Evolutionary conservation across 2,888 invertebrate species (phyloP).

Genomic region (Nomada flava): DNA sequence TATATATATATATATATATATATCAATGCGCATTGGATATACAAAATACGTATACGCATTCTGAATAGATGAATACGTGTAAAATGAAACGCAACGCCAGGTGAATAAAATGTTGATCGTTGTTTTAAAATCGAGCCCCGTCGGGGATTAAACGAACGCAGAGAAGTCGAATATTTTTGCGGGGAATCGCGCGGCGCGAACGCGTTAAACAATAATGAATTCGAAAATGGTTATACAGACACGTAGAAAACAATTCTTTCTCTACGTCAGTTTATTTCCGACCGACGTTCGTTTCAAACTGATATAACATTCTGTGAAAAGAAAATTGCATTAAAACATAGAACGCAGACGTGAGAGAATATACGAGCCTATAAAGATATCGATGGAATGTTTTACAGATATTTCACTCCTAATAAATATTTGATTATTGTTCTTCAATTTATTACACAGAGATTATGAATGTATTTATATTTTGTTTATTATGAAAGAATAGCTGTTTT

Average conservation of each 20-base stretch:
- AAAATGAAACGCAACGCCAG: constrained; percentile 1
- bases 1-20: too few relatives aligned
- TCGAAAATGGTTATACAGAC: not conserved
- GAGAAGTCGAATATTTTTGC: constrained; percentile 15
- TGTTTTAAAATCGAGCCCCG: constrained; percentile 20
- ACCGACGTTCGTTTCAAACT: too few relatives aligned
- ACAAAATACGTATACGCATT: not conserved
- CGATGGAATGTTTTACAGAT: too few relatives aligned
- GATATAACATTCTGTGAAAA: too few relatives aligned
- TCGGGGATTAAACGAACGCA: constrained; percentile 4
- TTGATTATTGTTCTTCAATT: not conserved
- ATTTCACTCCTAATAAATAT: constrained; percentile 6
- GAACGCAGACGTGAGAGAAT: too few relatives aligned
- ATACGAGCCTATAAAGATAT: too few relatives aligned
- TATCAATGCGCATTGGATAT: not conserved
- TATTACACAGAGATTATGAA: not conserved
- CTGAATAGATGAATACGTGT: constrained; percentile 2
- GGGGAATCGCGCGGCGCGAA: not conserved
- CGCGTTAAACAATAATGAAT: constrained; percentile 17
- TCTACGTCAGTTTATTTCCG: too few relatives aligned
- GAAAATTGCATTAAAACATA: too few relatives aligned
- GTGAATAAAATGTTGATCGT: constrained; percentile 18
- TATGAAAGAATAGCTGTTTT: too few relatives aligned
- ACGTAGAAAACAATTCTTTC: not conserved
- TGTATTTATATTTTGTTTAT: too few relatives aligned